A percentile compares a stretch with the other conserved stretches of the same genome.
phyloP scores from a whole-genome alignment of 2,888 invertebrate genomes.

The Sturmia bella region DNA sequence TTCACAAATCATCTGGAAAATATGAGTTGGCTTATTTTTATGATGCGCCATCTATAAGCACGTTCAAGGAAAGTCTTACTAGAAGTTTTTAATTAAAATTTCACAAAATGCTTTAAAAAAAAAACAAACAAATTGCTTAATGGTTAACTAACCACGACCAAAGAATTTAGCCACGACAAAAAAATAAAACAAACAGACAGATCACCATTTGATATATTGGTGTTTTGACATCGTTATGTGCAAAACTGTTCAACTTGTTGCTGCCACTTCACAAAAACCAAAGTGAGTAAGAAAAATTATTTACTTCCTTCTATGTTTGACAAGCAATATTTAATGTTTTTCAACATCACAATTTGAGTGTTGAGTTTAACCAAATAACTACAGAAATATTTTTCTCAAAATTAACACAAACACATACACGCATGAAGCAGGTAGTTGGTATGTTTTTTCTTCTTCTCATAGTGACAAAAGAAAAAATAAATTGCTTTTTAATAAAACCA shows the following conservation, averaged over 20 bases:
- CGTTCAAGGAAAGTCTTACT: not conserved
- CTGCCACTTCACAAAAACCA: not conserved
- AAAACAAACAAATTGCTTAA: conserved; percentile 1
- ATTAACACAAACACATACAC: no score
- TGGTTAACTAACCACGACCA: not conserved
- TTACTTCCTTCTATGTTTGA: conserved; percentile 66
- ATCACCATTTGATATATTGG: conserved; percentile 42
- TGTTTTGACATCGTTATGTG: conserved; percentile 40
- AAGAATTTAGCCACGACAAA: conserved; percentile 9
- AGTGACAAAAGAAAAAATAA: no score
- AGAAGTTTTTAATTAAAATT: conserved; percentile 32
- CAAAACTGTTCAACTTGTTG: conserved; percentile 31
- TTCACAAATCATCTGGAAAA: no score
- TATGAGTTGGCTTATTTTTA: no score
- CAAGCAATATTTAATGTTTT: conserved; percentile 32
- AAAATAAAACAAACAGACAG: not conserved
- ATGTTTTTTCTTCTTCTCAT: no score
- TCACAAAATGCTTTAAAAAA: not conserved
- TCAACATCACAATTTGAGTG: no score
- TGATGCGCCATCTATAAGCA: not conserved
- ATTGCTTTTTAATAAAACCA: no score
- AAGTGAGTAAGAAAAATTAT: conserved; percentile 30
- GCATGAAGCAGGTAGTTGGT: no score
- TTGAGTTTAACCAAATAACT: no score
- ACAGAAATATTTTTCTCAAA: no score